Conservation (phyloP, 1,140 invertebrate genomes). For the Elysia chlorotica region DNA sequence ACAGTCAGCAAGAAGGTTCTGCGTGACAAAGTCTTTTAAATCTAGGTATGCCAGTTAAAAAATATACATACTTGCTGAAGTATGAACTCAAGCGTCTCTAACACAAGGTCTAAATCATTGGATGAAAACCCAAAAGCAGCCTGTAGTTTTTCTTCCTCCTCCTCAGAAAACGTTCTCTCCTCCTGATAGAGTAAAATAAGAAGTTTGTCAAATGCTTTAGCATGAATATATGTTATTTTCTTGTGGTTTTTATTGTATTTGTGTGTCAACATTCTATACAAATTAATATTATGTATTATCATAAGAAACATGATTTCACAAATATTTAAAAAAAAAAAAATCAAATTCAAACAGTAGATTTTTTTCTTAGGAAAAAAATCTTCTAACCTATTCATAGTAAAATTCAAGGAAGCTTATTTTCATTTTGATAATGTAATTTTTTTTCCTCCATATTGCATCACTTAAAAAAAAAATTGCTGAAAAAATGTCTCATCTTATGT, state of each 20-base stretch:
- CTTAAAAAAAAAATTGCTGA: too few species aligned
- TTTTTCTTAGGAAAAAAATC: too few species aligned
- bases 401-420: too few species aligned
- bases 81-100: conserved; percentile 58
- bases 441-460: too few species aligned
- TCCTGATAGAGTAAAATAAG: conserved; percentile 38
- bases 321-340: background rate
- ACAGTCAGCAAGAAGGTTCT: background rate
- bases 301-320: background rate
- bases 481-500: too few species aligned
- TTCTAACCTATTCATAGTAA: too few species aligned
- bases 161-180: conserved; percentile 55
- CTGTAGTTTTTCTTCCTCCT: conserved; percentile 57
- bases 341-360: too few species aligned
- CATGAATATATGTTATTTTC: background rate
- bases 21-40: background rate
- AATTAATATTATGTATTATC: background rate
- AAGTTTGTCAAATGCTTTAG: background rate
- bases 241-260: too few species aligned
- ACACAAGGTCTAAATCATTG: conserved; percentile 48
- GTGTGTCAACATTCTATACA: background rate
- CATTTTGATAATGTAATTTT: too few species aligned
- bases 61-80: conserved; percentile 51
- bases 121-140: conserved; percentile 41
- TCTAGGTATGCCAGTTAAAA: background rate